These are phyloP conservation scores for Leptopilina myrica DNA, from an alignment of 2,888 invertebrate species.

Conservation along the genomic window DNA sequence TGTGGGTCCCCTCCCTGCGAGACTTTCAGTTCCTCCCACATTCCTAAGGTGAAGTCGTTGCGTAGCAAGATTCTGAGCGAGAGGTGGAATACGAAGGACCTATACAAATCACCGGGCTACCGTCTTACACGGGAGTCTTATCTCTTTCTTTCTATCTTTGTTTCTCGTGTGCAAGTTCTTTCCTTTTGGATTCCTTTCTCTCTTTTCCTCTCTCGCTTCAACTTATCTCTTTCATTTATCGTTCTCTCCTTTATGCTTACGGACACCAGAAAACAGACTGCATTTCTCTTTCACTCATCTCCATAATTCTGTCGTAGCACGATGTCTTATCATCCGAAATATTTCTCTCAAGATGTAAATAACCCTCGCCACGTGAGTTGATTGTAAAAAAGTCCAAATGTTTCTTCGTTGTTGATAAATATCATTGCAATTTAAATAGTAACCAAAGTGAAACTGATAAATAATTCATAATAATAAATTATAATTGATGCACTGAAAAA, in stretches of 20 bases:
- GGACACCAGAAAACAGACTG: constrained; percentile 45
- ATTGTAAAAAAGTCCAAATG: constrained; percentile 13
- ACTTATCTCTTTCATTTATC: constrained; percentile 66
- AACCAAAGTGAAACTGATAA: no score
- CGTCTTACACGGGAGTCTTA: constrained; percentile 72
- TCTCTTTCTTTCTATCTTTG: constrained; percentile 52
- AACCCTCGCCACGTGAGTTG: constrained; percentile 46
- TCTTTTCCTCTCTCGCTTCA: constrained; percentile 46
- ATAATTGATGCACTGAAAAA: no score
- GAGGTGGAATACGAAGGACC: constrained; percentile 72
- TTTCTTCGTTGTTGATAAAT: not conserved
- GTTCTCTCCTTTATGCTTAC: constrained; percentile 54
- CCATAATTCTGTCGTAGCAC: constrained; percentile 44
- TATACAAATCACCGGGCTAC: constrained; percentile 76
- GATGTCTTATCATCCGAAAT: constrained; percentile 60
- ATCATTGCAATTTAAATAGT: not conserved
- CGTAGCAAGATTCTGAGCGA: constrained; percentile 63
- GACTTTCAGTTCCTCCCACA: constrained; percentile 61
- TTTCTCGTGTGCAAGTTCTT: constrained; percentile 41
- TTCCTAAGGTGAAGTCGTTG: constrained; percentile 66
- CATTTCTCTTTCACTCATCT: constrained; percentile 49
- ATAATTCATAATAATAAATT: no score
- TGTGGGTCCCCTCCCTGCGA: constrained; percentile 50
- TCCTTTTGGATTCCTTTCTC: not conserved
- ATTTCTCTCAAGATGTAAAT: constrained; percentile 58